Evolutionary conservation across 1,140 invertebrate species (phyloP), one percentile per base, ranked within the genome.

Genomic region (Camponotus floridanus): DNA sequence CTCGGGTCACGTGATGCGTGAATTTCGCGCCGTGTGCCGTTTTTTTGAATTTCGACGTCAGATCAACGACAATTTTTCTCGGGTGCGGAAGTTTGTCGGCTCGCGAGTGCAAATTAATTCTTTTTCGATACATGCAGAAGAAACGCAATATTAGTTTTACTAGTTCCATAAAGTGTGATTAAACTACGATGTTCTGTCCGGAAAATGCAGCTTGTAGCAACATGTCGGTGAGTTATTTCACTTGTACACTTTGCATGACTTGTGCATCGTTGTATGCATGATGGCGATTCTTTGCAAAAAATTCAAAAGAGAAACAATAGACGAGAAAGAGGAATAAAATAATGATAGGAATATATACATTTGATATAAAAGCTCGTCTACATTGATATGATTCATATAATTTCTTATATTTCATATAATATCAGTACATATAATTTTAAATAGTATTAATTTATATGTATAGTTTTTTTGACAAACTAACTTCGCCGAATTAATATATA

Each of bases 1-100:
- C 21, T 78, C 67, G 1, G 7, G 4, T 80, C 78, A 86, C 65
- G 71, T 36, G 64, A 21, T 13, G 6, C 6, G 68, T 5, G 15
- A 31, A 51, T 9, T 31, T 48, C 36, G 33, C 65, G 65, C 39
- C 39, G 64, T 21, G 18, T 5, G 15, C 1, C 15, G 0, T 15
- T 4, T 5, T 26, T 51, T 36, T 15, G n/a, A 33, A 45, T 21
- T 6, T 51, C 48, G 48, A 18, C 48, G 15, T 5, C 48, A 18
- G 13, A 18, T 0, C 3, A 51, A 51, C 48, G 15, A 15, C 15
- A 31, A 33, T 31, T 33, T 11, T 67, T 9, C 4, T 11, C 36
- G 36, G 36, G n/a, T n/a, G 7, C 13, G 21, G 42, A 7, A 21
- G 13, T 3, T 61, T 11, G 11, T 61, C 33, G 67, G 21, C 15